Conservation (phyloP, 2,113 vertebrate species). For the Saccopteryx bilineata region DNA sequence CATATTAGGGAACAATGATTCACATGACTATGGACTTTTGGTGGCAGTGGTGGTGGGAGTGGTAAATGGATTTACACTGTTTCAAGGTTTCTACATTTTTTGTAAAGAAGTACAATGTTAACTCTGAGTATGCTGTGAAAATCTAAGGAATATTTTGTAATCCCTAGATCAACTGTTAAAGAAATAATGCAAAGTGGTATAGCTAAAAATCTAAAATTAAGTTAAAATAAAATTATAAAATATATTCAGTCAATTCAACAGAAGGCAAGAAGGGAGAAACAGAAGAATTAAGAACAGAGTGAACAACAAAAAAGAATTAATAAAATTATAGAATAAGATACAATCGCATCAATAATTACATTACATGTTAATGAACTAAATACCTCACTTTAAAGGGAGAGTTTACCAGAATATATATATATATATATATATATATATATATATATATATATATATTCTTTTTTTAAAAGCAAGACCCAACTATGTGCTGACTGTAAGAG, state of each 20-base stretch:
- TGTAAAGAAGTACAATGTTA: slow-evolving; percentile 1
- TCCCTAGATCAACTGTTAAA: slow-evolving; percentile 4
- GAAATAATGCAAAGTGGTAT: neutral
- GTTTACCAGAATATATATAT: neutral
- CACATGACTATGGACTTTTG: neutral
- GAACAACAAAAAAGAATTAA: neutral
- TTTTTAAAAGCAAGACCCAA: slow-evolving; percentile 10
- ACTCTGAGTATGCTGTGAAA: neutral
- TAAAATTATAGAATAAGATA: neutral
- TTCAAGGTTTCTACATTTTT: neutral
- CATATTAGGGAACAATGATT: neutral
- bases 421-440: no score
- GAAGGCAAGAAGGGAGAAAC: neutral
- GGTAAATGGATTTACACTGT: neutral
- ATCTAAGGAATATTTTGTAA: neutral
- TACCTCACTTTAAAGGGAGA: neutral
- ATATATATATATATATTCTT: no score
- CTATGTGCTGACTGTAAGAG: neutral
- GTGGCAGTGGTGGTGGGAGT: neutral
- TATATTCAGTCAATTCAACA: neutral
- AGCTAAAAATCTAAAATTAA: slow-evolving; percentile 35
- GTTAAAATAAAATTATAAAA: slow-evolving; percentile 46
- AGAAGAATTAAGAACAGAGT: neutral
- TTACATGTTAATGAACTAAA: slow-evolving; percentile 46
- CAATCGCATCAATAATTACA: neutral